A percentile compares a stretch with the other conserved stretches of the same genome.
Evolutionary conservation across 2,113 vertebrate genomes (phyloP).

Genomic region (Thalassoma bifasciatum): DNA sequence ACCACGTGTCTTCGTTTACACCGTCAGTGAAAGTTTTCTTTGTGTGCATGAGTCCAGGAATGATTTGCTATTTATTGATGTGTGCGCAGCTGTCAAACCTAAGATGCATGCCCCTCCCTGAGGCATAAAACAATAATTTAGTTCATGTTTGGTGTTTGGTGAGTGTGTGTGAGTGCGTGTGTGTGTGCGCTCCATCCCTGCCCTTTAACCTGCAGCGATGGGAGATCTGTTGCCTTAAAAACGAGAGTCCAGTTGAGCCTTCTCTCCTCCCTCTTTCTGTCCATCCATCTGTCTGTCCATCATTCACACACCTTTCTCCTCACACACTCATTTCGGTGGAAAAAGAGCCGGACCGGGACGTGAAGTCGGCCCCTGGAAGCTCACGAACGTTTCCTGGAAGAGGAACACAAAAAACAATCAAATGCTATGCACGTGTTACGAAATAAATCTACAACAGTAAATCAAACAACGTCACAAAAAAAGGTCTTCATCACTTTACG

Average conservation of each 20-base stretch:
- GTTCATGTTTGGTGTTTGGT: constrained; percentile 3
- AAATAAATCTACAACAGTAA: too few relatives aligned
- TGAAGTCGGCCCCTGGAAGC: too few relatives aligned
- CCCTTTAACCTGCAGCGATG: constrained; percentile 40
- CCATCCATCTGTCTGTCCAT: constrained; percentile 1
- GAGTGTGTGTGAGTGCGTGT: constrained; percentile 3
- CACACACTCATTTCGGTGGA: too few relatives aligned
- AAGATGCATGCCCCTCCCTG: constrained; percentile 39
- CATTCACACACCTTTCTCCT: not conserved
- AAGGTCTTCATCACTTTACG: too few relatives aligned
- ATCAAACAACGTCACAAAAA: too few relatives aligned
- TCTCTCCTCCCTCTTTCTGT: constrained; percentile 39
- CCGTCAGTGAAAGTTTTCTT: not conserved
- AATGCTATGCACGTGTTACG: too few relatives aligned
- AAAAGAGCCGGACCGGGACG: too few relatives aligned
- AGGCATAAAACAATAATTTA: constrained; percentile 2
- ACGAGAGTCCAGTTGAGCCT: constrained; percentile 44
- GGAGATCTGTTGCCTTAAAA: constrained; percentile 70
- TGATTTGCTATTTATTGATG: constrained; percentile 2
- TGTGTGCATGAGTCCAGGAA: constrained; percentile 34
- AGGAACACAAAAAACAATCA: too few relatives aligned
- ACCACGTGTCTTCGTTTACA: constrained; percentile 5
- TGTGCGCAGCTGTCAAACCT: constrained; percentile 22
- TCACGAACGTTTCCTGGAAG: too few relatives aligned
- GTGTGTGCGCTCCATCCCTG: constrained; percentile 32